Conservation (phyloP, 2,797 vertebrate species). For the Lagocephalus sceleratus region DNA sequence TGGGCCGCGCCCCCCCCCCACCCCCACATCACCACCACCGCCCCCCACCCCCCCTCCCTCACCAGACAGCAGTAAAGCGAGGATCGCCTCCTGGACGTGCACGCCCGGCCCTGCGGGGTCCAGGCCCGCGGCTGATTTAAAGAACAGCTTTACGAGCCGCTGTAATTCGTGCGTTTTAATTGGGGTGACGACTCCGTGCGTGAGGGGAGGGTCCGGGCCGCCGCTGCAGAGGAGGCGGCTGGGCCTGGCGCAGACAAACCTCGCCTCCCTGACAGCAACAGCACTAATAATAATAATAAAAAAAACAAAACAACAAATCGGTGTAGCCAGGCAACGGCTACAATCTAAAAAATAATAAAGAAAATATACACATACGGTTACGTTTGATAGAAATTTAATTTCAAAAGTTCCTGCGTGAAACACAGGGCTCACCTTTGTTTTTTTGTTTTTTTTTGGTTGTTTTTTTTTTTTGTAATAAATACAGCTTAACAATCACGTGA, state of each 20-base stretch:
- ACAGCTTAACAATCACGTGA: conserved; percentile 52
- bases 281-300: not conserved
- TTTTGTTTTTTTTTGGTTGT: conserved; percentile 50
- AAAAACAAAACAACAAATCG: conserved; percentile 12
- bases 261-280: not conserved
- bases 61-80: too few relatives aligned
- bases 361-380: conserved; percentile 14
- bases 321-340: not conserved
- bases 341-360: not conserved
- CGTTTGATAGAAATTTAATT: conserved; percentile 15
- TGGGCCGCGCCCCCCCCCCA: too few relatives aligned
- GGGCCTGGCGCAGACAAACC: not conserved
- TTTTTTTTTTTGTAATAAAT: conserved; percentile 66
- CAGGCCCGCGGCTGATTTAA: conserved; percentile 2
- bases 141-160: not conserved
- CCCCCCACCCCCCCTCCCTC: too few relatives aligned
- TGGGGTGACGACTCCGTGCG: conserved; percentile 11
- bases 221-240: not conserved
- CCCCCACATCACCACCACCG: too few relatives aligned
- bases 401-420: conserved; percentile 32
- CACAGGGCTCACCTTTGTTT: conserved; percentile 38
- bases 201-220: not conserved
- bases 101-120: too few relatives aligned
- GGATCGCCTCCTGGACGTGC: too few relatives aligned
- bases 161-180: conserved; percentile 26